Evolutionary conservation across 2,888 invertebrate species (phyloP), one percentile per base, ranked within the genome.

Genomic region (Periphyllus acericola): DNA sequence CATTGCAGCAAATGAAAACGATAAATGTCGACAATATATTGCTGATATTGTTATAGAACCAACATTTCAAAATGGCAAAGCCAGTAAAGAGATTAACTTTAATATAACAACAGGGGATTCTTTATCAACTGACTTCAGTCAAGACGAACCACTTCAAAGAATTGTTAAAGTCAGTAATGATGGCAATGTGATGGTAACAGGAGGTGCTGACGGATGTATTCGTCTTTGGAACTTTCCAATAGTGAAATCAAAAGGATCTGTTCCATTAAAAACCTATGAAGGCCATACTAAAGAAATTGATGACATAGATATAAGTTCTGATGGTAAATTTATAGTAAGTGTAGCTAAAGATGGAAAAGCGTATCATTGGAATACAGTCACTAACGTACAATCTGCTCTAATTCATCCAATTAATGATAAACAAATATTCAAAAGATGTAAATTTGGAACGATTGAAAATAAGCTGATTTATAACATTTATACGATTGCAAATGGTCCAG

Each of bases 211-310:
- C 92, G 96, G 98, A 6, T 94, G 94, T 91, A 92, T 99, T 60
- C 93, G 98, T 87, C 92, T 98, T 19, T 99, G 98, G 98, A 94
- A 94, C 91, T 97, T 97, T 92, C 98, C 98, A 0, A 94, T 95
- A 90, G 93, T 98, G 92, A 93, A 94, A 84, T 93, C 94, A 90
- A 91, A 94, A 34, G 93, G 94, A 90, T 95, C 95, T 90, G 92
- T 97, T 9, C 79, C 89, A 55, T 40, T 81, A 19, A 74, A 81
- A 72, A 71, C 9, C 32, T 87, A 87, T 19, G 93, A 94, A 89
- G 96, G 95, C 66, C 98, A 98, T 91, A 94, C 93, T 86, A 96
- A 96, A 92, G 98, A 98, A 93, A 96, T 99, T 90, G 98, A 98
- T 91, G 98, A 98, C 92, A 92, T 99, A 85, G 98, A 98, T 92